phyloP scores from a whole-genome alignment of 2,888 invertebrate genomes.

The Erannis defoliaria region DNA sequence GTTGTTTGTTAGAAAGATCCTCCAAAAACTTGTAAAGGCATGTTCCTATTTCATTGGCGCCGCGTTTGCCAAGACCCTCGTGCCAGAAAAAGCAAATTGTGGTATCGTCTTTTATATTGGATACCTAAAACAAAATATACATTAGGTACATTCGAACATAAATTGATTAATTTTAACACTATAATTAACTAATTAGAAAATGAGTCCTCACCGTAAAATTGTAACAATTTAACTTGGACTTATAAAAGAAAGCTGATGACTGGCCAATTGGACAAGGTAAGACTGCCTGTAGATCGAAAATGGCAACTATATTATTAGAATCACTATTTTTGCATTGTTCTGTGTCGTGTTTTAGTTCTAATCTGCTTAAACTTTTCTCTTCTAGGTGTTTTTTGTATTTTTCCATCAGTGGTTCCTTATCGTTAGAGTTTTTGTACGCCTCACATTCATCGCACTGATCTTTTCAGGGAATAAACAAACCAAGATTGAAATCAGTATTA shows the following conservation, averaged over 20 bases:
- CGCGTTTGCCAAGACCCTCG: conserved; percentile 9
- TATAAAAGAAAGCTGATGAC: conserved; percentile 39
- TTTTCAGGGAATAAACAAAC: conserved; percentile 43
- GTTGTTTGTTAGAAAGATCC: conserved; percentile 30
- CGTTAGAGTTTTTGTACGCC: conserved; percentile 43
- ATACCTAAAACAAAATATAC: conserved; percentile 6
- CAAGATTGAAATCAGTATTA: conserved; percentile 39
- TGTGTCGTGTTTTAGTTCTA: conserved; percentile 7
- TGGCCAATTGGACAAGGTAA: conserved; percentile 37
- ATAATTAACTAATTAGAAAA: background rate
- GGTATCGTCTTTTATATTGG: background rate
- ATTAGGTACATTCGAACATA: background rate
- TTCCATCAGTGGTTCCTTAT: conserved; percentile 38
- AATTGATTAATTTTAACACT: background rate
- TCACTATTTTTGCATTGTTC: conserved; percentile 7
- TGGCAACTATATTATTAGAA: conserved; percentile 23
- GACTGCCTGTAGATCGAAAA: conserved; percentile 32
- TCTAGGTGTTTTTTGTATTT: conserved; percentile 11
- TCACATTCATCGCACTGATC: conserved; percentile 47
- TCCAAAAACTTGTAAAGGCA: conserved; percentile 42
- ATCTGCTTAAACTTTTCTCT: background rate
- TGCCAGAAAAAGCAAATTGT: conserved; percentile 11
- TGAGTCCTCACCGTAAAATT: conserved; percentile 7
- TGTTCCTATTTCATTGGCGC: conserved; percentile 11
- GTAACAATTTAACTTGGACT: conserved; percentile 27